Evolutionary conservation across 2,797 vertebrate species (phyloP).

Genomic region (Falco novaeseelandiae): DNA sequence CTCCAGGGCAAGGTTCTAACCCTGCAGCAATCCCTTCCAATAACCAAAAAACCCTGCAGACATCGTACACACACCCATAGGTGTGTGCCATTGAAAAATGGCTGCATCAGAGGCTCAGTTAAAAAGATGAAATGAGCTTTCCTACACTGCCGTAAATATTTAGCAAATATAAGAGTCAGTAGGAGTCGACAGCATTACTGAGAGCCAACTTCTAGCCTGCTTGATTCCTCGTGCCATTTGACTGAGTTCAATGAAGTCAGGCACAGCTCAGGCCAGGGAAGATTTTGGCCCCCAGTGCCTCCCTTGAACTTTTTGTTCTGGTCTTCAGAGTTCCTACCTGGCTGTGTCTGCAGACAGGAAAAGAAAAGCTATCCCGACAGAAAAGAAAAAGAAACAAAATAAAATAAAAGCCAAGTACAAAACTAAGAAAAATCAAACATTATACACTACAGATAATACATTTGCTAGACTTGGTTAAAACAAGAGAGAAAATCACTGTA

Average conservation of each 20-base stretch:
- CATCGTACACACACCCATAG: accelerated
- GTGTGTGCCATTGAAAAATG: not conserved
- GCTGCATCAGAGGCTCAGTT: not conserved
- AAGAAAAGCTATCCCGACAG: not conserved
- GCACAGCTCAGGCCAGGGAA: not conserved
- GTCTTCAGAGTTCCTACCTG: not conserved
- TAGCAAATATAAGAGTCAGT: not conserved
- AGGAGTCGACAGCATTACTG: not conserved
- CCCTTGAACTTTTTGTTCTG: not conserved
- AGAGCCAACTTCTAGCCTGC: not conserved
- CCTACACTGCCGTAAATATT: not conserved
- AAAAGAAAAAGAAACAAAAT: not conserved
- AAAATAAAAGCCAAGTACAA: not conserved
- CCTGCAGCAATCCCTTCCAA: not conserved
- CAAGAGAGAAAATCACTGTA: not conserved
- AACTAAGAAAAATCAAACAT: not conserved
- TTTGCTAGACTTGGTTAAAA: not conserved
- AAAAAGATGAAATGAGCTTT: slow-evolving; percentile 12
- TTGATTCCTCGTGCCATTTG: not conserved
- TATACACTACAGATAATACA: not conserved
- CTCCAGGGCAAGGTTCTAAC: not conserved
- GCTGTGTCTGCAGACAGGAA: not conserved
- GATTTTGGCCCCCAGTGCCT: not conserved
- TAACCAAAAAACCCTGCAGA: not conserved
- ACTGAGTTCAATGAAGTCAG: not conserved